Percentiles rank a stretch among this genome's conserved stretches.
These are phyloP conservation scores for Caenorhabditis wallacei DNA, from an alignment of 2,888 invertebrate genomes.

Conservation along the genomic window DNA sequence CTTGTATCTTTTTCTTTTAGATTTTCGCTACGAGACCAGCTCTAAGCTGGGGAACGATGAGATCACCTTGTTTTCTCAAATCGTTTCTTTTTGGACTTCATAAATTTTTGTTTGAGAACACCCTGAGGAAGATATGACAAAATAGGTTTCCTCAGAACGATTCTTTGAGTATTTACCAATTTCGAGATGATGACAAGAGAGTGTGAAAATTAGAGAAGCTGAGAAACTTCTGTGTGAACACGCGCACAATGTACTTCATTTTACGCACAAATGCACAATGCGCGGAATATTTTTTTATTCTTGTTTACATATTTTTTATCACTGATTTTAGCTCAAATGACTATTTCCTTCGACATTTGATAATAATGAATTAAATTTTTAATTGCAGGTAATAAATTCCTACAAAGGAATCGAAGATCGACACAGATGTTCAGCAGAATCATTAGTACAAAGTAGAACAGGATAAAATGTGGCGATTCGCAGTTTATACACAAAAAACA, in stretches of 20 bases:
- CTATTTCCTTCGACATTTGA: too few relatives aligned
- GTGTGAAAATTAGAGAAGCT: background rate
- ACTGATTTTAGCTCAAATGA: background rate
- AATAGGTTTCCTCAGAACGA: too few relatives aligned
- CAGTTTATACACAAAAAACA: constrained; percentile 50
- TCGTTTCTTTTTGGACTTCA: too few relatives aligned
- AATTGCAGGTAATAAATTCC: constrained; percentile 65
- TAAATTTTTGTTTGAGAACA: too few relatives aligned
- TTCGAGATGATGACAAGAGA: constrained; percentile 2
- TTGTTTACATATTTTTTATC: constrained; percentile 16
- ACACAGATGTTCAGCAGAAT: constrained; percentile 15
- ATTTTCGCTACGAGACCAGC: too few relatives aligned
- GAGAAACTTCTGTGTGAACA: constrained; percentile 33
- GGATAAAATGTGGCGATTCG: constrained; percentile 61
- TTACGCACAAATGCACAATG: constrained; percentile 44
- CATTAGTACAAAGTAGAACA: background rate
- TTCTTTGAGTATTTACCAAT: background rate
- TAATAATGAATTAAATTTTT: too few relatives aligned
- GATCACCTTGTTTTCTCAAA: too few relatives aligned
- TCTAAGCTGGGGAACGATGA: too few relatives aligned
- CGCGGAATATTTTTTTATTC: constrained; percentile 45
- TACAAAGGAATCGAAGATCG: constrained; percentile 33
- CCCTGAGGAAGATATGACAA: too few relatives aligned
- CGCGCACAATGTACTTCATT: constrained; percentile 6
- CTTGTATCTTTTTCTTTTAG: too few relatives aligned